Base-by-base conservation (phyloP, 2,113 vertebrate genomes). In the Nycticryphes semicollaris region DNA sequence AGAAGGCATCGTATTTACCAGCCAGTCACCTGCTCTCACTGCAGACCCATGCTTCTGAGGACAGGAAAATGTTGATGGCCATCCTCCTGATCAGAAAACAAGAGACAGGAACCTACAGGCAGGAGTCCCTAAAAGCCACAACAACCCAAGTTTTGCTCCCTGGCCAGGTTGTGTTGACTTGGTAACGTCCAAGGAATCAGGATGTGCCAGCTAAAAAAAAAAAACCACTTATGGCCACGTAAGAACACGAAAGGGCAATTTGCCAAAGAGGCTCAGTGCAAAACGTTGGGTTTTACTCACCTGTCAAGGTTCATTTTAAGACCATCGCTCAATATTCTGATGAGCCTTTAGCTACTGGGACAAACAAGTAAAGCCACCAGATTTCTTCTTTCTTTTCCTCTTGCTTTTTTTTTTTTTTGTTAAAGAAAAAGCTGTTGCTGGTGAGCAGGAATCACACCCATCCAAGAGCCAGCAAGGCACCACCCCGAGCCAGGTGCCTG, bases 61-160 rank as follows among this genome's bases (percentile, higher is more conserved):
- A 2, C 1, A 7, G 22, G 24, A 19, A 23, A 48, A 37, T 8
- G 15, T 39, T 39, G n/a, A 22, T 31, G 79, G 30, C 2, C 20
- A 24, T n/a, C 7, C 7, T 24, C 14, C 16, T 53, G 27, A 56
- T 2, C 45, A 63, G 10, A 28, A 74, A 76, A 18, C 3, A 19
- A 56, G 20, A 12, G 37, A n/a, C 19, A 9, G 11, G 30, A 48
- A 39, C 30, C n/a, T 56, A 12, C 10, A 75, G 62, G n/a, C 27
- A 56, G 51, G 50, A 80, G 35, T 7, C 6, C 22, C 39, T 30
- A 30, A 54, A 54, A 80, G 62, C n/a, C 84, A 16, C 37, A 5
- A 21, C 1, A 5, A 21, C 1, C 27, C 25, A 9, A 2, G 4
- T 8, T 53, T 6, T 45, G 37, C 51, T 59, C 37, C 1, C 24